phyloP scores from a whole-genome alignment of 2,888 invertebrate species.

The Acheta domesticus region DNA sequence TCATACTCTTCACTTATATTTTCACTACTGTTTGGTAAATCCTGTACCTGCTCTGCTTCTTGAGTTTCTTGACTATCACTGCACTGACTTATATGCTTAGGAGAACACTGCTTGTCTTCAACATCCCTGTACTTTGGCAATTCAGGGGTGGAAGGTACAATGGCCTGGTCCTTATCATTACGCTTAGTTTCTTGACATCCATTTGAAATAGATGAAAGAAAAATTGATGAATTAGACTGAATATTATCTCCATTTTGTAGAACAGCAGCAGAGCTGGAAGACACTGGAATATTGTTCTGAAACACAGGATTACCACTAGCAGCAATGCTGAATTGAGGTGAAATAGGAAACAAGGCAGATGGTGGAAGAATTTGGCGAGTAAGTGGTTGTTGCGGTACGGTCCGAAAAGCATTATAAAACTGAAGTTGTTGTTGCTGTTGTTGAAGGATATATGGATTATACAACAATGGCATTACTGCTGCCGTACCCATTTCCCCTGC shows the following conservation, averaged over 20 bases:
- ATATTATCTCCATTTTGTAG: neutral
- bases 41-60: neutral
- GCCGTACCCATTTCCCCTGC: conserved; percentile 19
- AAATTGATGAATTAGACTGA: neutral
- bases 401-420: conserved; percentile 18
- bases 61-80: neutral
- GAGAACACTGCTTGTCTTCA: too few species aligned
- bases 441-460: conserved; percentile 50
- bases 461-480: conserved; percentile 51
- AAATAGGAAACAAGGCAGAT: neutral
- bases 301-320: neutral
- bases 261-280: conserved; percentile 6
- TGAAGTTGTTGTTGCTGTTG: conserved; percentile 53
- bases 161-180: neutral
- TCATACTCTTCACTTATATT: neutral
- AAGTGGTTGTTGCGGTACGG: neutral
- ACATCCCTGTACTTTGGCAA: too few species aligned
- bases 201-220: neutral
- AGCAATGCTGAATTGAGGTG: neutral
- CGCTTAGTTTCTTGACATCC: neutral
- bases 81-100: neutral
- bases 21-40: neutral
- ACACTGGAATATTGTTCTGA: neutral
- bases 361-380: neutral
- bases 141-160: too few species aligned